Percentiles rank a stretch among this genome's conserved stretches.
These are phyloP conservation scores for Centropristis striata DNA, from an alignment of 2,113 vertebrate species.

Conservation along the genomic window DNA sequence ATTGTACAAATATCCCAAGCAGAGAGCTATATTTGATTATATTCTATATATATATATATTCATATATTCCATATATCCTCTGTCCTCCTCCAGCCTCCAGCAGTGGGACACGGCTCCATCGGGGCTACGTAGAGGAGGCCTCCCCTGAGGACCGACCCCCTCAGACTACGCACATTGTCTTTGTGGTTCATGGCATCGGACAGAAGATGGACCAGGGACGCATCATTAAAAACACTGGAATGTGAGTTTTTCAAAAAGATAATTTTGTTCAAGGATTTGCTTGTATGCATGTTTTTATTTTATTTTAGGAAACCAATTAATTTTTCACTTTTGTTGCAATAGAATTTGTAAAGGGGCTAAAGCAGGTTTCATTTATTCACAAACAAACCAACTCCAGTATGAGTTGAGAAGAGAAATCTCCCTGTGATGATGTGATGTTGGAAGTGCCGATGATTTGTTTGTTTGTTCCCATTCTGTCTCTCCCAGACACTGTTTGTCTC, in stretches of 20 bases:
- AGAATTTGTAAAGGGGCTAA: neutral
- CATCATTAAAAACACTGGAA: constrained; percentile 98
- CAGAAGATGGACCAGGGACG: constrained; percentile 99
- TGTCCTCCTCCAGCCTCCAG: constrained; percentile 90
- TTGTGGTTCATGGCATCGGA: constrained; percentile 99
- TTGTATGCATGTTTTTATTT: neutral
- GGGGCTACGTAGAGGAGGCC: constrained; percentile 97
- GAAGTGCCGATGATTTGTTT: neutral
- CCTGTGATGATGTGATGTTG: neutral
- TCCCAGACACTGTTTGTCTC: neutral
- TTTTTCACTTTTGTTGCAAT: constrained; percentile 3
- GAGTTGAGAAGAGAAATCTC: neutral
- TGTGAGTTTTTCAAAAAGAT: constrained; percentile 87
- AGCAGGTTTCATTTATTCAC: neutral
- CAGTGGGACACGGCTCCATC: constrained; percentile 96
- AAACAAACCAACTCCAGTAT: neutral
- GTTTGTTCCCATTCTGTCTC: neutral
- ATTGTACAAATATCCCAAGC: neutral
- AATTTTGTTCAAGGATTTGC: neutral
- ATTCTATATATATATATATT: too few species aligned
- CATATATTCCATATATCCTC: neutral
- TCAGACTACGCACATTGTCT: constrained; percentile 95
- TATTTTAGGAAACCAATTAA: neutral
- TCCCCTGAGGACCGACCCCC: constrained; percentile 95
- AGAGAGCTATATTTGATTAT: neutral